These are phyloP conservation scores for Drymodes brunneopygia DNA, from an alignment of 2,113 vertebrate species.

Conservation along the genomic window DNA sequence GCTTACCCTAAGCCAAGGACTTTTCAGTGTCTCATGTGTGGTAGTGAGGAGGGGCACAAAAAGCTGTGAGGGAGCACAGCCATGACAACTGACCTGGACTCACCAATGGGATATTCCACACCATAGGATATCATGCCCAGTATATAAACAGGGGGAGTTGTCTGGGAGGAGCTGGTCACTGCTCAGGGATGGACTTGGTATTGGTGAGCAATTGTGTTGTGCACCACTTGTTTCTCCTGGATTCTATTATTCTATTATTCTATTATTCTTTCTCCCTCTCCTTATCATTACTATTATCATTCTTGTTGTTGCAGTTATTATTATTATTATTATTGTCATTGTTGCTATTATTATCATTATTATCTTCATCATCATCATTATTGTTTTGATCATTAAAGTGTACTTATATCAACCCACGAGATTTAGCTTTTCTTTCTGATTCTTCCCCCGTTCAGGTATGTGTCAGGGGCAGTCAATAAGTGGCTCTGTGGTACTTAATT, in stretches of 20 bases:
- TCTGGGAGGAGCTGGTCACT: neutral
- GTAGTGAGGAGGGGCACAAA: neutral
- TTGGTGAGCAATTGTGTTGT: neutral
- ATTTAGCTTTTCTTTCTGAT: neutral
- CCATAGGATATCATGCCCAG: neutral
- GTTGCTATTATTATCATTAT: neutral
- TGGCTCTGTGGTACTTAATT: neutral
- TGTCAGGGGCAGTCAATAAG: neutral
- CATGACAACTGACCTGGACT: neutral
- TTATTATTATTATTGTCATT: neutral
- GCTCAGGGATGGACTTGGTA: neutral
- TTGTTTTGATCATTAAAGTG: neutral
- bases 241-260: neutral
- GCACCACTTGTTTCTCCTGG: neutral
- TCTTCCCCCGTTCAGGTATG: neutral
- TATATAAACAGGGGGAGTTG: neutral
- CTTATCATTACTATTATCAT: neutral
- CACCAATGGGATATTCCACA: neutral
- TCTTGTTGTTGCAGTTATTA: neutral
- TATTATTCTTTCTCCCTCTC: neutral
- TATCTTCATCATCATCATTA: neutral
- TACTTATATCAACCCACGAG: rapidly evolving
- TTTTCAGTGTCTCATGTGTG: neutral
- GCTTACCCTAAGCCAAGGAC: neutral
- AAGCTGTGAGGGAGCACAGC: neutral